Evolutionary conservation across 92 coral and sea anemone genomes (phyloP).

Genomic region (Paragorgia papillata): DNA sequence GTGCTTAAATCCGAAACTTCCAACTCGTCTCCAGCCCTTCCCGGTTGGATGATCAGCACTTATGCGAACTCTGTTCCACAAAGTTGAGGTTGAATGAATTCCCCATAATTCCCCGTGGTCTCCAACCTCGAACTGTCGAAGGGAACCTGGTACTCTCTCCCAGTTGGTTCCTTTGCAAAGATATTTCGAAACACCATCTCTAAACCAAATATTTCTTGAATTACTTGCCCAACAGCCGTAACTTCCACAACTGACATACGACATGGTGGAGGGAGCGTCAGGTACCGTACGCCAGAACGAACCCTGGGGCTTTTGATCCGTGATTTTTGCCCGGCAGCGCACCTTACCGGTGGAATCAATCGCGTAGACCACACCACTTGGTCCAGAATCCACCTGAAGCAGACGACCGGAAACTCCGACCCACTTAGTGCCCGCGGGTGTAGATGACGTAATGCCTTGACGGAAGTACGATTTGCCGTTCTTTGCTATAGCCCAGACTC

Average conservation of each 20-base stretch:
- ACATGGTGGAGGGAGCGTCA: neutral
- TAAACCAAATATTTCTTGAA: slow-evolving; percentile 5
- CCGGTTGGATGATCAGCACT: slow-evolving; percentile 45
- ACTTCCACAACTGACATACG: slow-evolving; percentile 30
- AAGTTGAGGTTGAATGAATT: slow-evolving; percentile 16
- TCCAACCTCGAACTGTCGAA: slow-evolving; percentile 29
- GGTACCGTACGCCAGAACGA: slow-evolving; percentile 34
- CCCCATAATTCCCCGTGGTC: slow-evolving; percentile 44
- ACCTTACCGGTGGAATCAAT: neutral
- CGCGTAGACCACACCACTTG: slow-evolving; percentile 29
- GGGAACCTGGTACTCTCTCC: slow-evolving; percentile 20
- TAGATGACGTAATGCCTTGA: slow-evolving; percentile 25
- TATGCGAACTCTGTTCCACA: slow-evolving; percentile 34
- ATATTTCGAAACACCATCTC: slow-evolving; percentile 34
- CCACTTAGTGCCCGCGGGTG: slow-evolving; percentile 23
- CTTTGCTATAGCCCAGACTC: slow-evolving; percentile 34
- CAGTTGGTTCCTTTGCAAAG: slow-evolving; percentile 27
- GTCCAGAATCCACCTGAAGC: slow-evolving; percentile 31
- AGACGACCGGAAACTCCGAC: slow-evolving; percentile 24
- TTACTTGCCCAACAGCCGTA: slow-evolving; percentile 36
- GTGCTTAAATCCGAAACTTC: slow-evolving; percentile 35
- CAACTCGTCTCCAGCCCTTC: slow-evolving; percentile 45
- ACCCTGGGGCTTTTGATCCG: slow-evolving; percentile 21
- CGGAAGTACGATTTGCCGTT: slow-evolving; percentile 22
- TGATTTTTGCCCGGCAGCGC: slow-evolving; percentile 31